Evolutionary conservation across 2,888 invertebrate genomes (phyloP), one percentile per base, ranked within the genome.

Genomic region (Lasioglossum pauxillum): DNA sequence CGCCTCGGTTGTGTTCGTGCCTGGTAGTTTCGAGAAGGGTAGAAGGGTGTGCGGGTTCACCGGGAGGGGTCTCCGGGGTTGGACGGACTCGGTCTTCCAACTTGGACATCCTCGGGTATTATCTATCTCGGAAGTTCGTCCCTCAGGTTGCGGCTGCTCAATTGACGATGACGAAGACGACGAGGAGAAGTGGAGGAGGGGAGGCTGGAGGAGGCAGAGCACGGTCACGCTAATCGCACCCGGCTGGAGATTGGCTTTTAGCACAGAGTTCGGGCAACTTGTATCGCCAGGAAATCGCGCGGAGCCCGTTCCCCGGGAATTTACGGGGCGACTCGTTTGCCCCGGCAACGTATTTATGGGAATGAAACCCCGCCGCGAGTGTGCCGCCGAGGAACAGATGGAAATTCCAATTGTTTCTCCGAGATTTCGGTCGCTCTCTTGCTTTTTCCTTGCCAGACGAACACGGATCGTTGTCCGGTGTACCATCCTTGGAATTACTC

Each of bases 141-240:
- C 90, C 90, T 85, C 78, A 69, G 89, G 80, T 80, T 85, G 81
- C 46, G 85, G 89, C 77, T 82, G 77, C 75, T 75, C 49, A 78
- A 76, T 79, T 77, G 75, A 82, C 84, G 88, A 87, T 82, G 88
- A 85, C 87, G 87, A 88, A 78, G 84, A 86, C 86, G 87, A 80
- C 83, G 87, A 86, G 72, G 83, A 83, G 82, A 86, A 79, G 38
- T 78, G 79, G 86, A 86, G 60, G 86, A 78, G 74, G 8, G 10
- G 35, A 35, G 35, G 38, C 8, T 35, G 35, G 69, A 35, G 69
- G 16, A 35, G 67, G 67, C 10, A 44, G 75, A 80, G 77, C 90
- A 90, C 90, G 92, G 92, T 92, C 93, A 92, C 93, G 91, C 93
- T 93, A 93, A 93, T 94, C 93, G 93, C 90, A 90, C 92, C 91